Percentiles rank a stretch among this genome's conserved stretches.
Conservation (phyloP, 2,888 invertebrate species). For the Epinotia bilunana region DNA sequence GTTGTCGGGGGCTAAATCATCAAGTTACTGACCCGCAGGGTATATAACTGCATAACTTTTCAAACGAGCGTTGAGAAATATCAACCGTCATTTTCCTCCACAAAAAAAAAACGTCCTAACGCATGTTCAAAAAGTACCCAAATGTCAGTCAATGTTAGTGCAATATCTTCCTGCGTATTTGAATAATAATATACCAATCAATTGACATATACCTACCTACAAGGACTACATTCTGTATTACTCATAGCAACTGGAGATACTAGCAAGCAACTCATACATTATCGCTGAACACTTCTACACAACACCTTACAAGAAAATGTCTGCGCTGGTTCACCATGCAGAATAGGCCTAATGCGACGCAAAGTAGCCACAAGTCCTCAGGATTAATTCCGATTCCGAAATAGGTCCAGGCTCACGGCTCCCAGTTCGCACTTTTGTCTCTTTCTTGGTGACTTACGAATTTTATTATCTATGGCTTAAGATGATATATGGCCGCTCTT, state of each 20-base stretch:
- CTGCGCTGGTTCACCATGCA: neutral
- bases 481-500: slow-evolving; percentile 83
- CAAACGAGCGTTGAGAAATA: no score
- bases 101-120: no score
- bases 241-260: neutral
- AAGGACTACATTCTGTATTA: neutral
- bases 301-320: neutral
- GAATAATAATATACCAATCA: neutral
- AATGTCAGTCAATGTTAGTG: no score
- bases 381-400: slow-evolving; percentile 37
- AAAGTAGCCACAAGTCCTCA: slow-evolving; percentile 39
- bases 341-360: slow-evolving; percentile 34
- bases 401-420: slow-evolving; percentile 50
- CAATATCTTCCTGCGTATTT: neutral
- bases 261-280: neutral
- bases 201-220: neutral
- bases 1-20: no score
- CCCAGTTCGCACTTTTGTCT: slow-evolving; percentile 72
- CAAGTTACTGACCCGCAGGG: no score
- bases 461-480: slow-evolving; percentile 85
- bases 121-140: no score
- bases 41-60: no score
- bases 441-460: slow-evolving; percentile 79
- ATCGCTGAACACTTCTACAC: slow-evolving; percentile 2
- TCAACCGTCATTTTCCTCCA: no score